Percentiles rank a stretch among this genome's conserved stretches.
phyloP scores from a whole-genome alignment of 2,113 vertebrate genomes.

The Cnemophilus loriae region DNA sequence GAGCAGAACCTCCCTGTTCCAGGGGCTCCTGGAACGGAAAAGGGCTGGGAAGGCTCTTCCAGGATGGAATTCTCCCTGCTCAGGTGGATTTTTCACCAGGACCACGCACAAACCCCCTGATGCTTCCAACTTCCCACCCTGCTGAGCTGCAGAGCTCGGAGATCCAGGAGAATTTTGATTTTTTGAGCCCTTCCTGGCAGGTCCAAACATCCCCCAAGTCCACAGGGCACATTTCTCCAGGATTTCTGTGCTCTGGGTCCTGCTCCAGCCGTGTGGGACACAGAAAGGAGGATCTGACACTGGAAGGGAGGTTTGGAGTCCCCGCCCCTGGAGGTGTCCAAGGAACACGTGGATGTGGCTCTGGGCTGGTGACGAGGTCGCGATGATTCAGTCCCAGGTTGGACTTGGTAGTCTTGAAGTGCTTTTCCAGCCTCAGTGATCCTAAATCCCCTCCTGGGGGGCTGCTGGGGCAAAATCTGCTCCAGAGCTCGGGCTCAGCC shows the following conservation, averaged over 20 bases:
- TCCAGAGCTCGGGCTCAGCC: background rate
- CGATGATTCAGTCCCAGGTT: no score
- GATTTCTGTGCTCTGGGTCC: background rate
- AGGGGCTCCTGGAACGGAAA: background rate
- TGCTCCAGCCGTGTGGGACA: background rate
- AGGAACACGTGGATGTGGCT: background rate
- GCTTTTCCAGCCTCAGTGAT: background rate
- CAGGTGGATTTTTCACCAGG: background rate
- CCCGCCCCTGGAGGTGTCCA: background rate
- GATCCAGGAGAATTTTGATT: background rate
- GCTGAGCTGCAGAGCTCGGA: background rate
- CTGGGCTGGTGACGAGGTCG: background rate
- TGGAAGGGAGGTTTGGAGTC: background rate
- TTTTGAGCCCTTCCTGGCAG: background rate
- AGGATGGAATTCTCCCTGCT: background rate
- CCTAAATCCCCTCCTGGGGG: background rate
- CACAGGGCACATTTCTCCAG: background rate
- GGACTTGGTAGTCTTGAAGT: background rate
- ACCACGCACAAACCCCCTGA: background rate
- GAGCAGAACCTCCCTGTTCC: background rate
- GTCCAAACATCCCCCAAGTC: background rate
- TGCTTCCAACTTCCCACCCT: accelerated
- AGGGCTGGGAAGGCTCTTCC: background rate
- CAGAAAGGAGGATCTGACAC: accelerated
- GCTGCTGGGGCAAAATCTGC: background rate